A percentile compares a stretch with the other conserved stretches of the same genome.
Evolutionary conservation across 2,888 invertebrate species (phyloP).

Genomic region (Hydropsyche betteni): DNA sequence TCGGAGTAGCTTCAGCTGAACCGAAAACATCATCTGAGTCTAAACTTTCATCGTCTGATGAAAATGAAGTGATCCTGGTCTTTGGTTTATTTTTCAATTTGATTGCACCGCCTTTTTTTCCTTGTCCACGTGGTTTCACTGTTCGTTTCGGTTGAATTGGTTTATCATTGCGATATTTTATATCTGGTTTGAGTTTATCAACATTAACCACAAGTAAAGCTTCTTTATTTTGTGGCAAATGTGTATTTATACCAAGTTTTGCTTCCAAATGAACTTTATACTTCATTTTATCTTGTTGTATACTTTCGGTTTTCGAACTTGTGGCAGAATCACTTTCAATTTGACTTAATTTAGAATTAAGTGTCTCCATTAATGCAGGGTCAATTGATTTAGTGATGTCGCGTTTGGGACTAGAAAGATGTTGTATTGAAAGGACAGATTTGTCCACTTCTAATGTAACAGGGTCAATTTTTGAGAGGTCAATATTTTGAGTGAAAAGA

Average conservation of each 20-base stretch:
- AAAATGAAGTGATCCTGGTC: conserved; percentile 78
- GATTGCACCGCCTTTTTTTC: conserved; percentile 66
- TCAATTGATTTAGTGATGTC: conserved; percentile 76
- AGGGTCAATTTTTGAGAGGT: conserved; percentile 77
- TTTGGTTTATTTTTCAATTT: conserved; percentile 72
- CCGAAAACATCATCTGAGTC: conserved; percentile 82
- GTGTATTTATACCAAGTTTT: conserved; percentile 64
- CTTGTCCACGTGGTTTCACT: conserved; percentile 71
- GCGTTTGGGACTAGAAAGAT: conserved; percentile 74
- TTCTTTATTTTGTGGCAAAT: conserved; percentile 61
- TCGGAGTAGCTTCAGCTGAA: conserved; percentile 77
- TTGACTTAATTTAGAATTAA: conserved; percentile 77
- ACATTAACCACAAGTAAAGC: conserved; percentile 62
- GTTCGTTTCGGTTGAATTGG: conserved; percentile 71
- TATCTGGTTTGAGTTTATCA: conserved; percentile 65
- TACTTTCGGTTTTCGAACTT: conserved; percentile 77
- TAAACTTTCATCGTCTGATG: conserved; percentile 79
- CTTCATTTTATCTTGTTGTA: conserved; percentile 66
- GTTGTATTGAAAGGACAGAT: conserved; percentile 68
- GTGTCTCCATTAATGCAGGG: conserved; percentile 72
- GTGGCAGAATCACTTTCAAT: conserved; percentile 81
- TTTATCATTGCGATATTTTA: conserved; percentile 70
- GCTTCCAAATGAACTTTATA: conserved; percentile 63
- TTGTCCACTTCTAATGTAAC: conserved; percentile 77
- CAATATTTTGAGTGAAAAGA: conserved; percentile 78